Evolutionary conservation across 2,888 invertebrate genomes (phyloP).

Genomic region (Andrena haemorrhoa): DNA sequence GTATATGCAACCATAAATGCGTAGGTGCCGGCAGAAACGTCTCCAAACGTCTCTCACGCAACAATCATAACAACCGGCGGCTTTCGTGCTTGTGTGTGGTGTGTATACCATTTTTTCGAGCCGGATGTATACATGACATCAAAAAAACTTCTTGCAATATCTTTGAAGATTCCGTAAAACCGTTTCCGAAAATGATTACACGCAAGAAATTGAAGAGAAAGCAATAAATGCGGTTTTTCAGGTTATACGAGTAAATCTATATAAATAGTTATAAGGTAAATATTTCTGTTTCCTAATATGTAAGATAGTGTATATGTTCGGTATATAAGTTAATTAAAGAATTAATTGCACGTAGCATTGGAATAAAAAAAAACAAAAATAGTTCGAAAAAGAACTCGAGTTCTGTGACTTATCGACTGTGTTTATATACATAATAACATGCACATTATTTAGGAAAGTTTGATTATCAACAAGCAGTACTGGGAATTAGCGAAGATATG

Average conservation of each 20-base stretch:
- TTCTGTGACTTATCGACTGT: background rate
- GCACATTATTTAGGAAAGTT: background rate
- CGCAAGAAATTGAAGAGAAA: background rate
- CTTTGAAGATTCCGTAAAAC: background rate
- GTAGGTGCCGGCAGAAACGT: too few species aligned
- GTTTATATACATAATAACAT: background rate
- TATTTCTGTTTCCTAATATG: background rate
- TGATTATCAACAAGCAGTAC: background rate
- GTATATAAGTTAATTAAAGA: conserved; percentile 5
- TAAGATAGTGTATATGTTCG: background rate
- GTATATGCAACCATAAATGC: too few species aligned
- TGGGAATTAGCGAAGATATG: conserved; percentile 57
- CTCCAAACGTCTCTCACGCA: too few species aligned
- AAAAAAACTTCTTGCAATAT: background rate
- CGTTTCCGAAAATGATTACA: background rate
- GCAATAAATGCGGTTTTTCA: background rate
- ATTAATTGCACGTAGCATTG: too few species aligned
- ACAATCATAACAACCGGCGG: too few species aligned
- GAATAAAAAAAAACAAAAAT: too few species aligned
- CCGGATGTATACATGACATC: background rate
- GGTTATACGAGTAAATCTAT: background rate
- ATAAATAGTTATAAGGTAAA: background rate
- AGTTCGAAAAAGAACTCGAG: background rate
- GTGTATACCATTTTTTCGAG: background rate
- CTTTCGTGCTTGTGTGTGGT: too few species aligned